Evolutionary conservation across 2,113 vertebrate genomes (phyloP), one percentile per base, ranked within the genome.

Genomic region (Phodopus roborovskii): DNA sequence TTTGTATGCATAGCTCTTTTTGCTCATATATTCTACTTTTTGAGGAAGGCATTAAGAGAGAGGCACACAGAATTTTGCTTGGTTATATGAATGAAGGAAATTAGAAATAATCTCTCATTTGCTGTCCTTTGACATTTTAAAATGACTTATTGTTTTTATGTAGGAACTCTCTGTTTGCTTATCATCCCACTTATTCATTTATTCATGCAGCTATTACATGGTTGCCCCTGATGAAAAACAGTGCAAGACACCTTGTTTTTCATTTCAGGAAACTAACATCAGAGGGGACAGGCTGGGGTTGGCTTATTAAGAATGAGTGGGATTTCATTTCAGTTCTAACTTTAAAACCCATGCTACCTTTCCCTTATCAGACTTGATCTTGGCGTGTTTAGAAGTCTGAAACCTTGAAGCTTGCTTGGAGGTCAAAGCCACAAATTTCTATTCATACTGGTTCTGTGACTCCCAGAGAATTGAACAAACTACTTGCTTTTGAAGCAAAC

Each of bases 51-150:
- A 62, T 30, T 88, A 68, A 68, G 12, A 68, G n/a, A 74, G 42
- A 42, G 83, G 73, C 17, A 88, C 36, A 83, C 5, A 90, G 64
- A 83, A 53, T 90, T 90, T 87, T 82, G 6, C 12, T 82, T 19
- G 79, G 4, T 71, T 77, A 70, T 70, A 36, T 71, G n/a, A 89
- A 64, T 16, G 64, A 95, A 36, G 9, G 5, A 68, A 84, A 60
- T 93, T 84, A 5, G 73, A 87, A 91, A 60, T 94, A 28, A 82
- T 56, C 20, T 56, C 42, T 68, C 22, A 30, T 82, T 95, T 71
- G 20, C 42, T 78, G 17, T 79, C 7, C 88, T 92, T 90, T 77
- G 30, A 53, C 12, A 86, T 81, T 81, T 81, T 53, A 53, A 96
- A 81, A 86, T 30, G 5, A 3, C 3, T 4, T 50, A 42, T 36